A percentile compares a stretch with the other conserved stretches of the same genome.
phyloP scores from a whole-genome alignment of 1,140 invertebrate genomes.

The Babylonia areolata region DNA sequence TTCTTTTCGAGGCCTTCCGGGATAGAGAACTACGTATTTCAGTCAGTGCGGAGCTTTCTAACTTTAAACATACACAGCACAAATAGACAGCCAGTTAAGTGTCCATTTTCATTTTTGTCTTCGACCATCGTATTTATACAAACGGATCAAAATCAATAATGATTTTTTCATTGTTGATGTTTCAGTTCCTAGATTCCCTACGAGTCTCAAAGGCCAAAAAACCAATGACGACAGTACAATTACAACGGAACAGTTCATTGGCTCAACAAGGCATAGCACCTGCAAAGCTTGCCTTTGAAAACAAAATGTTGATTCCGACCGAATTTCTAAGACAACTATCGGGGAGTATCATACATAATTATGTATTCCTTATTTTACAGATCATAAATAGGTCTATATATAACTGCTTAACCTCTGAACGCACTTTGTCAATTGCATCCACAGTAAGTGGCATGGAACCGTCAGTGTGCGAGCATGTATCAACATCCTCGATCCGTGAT shows the following conservation, averaged over 20 bases:
- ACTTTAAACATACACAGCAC: not conserved
- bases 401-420: too few species aligned
- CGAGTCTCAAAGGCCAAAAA: slow-evolving; percentile 28
- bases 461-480: too few species aligned
- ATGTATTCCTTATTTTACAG: too few species aligned
- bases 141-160: not conserved
- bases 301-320: not conserved
- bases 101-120: not conserved
- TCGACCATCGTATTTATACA: not conserved
- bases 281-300: slow-evolving; percentile 2
- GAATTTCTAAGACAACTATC: too few species aligned
- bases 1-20: slow-evolving; percentile 31
- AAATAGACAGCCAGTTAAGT: not conserved
- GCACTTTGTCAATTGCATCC: too few species aligned
- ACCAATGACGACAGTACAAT: slow-evolving; percentile 28
- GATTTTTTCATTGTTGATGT: not conserved
- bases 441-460: too few species aligned
- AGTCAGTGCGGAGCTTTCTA: not conserved
- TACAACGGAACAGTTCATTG: slow-evolving; percentile 35
- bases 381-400: too few species aligned
- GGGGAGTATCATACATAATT: too few species aligned
- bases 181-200: slow-evolving; percentile 25
- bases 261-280: slow-evolving; percentile 5
- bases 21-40: not conserved
- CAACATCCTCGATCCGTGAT: too few species aligned